These are phyloP conservation scores for Brassicogethes aeneus DNA, from an alignment of 2,888 invertebrate species.

Conservation along the genomic window DNA sequence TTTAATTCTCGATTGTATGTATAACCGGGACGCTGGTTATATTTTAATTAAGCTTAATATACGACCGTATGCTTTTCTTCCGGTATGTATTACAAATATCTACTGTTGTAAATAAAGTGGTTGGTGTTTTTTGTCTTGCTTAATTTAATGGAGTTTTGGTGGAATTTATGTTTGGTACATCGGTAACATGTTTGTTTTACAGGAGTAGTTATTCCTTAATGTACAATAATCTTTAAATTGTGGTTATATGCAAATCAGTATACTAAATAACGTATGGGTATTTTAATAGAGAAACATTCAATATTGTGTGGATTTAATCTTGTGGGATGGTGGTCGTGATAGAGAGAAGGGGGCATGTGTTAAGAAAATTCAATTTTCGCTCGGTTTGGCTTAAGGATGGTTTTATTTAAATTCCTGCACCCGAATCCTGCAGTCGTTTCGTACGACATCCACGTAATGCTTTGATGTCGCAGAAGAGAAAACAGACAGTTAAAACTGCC, in stretches of 20 bases:
- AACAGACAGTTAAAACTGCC: conserved; percentile 15
- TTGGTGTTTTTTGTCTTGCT: not conserved
- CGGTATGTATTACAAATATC: not conserved
- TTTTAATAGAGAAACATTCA: too few relatives aligned
- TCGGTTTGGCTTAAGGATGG: not conserved
- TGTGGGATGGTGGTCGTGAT: too few relatives aligned
- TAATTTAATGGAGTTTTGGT: too few relatives aligned
- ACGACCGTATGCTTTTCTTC: not conserved
- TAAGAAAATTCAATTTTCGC: not conserved
- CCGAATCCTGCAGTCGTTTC: not conserved
- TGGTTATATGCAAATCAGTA: too few relatives aligned
- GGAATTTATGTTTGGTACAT: too few relatives aligned
- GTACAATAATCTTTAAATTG: too few relatives aligned
- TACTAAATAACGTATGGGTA: too few relatives aligned
- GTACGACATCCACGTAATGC: not conserved
- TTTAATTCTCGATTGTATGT: not conserved
- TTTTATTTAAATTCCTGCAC: not conserved
- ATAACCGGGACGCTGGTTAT: not conserved
- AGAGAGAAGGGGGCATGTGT: too few relatives aligned
- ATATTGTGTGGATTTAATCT: too few relatives aligned
- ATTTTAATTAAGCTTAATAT: not conserved
- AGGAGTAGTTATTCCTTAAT: too few relatives aligned
- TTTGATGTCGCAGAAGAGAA: conserved; percentile 8
- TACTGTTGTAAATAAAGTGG: not conserved
- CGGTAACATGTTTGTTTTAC: too few relatives aligned